Percentiles rank a stretch among this genome's conserved stretches.
These are phyloP conservation scores for Steromphala cineraria DNA, from an alignment of 2,888 invertebrate genomes.

Conservation along the genomic window DNA sequence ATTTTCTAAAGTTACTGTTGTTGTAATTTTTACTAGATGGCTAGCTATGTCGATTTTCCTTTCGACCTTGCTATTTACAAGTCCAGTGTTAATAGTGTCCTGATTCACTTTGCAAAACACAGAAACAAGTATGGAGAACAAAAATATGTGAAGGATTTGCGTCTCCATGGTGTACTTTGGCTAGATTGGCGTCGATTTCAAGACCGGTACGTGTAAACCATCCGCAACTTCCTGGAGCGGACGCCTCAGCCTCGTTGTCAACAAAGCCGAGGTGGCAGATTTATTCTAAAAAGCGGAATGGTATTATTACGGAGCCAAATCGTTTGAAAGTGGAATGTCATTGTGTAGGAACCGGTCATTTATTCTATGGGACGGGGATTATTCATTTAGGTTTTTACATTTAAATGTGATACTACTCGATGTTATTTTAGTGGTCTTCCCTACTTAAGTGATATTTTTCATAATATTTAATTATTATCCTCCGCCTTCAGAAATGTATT, in stretches of 20 bases:
- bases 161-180: constrained; percentile 25
- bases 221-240: not conserved
- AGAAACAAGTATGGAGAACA: constrained; percentile 25
- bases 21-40: constrained; percentile 89
- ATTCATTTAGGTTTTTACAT: too few species aligned
- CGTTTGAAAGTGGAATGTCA: too few species aligned
- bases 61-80: constrained; percentile 83
- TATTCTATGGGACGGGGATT: too few species aligned
- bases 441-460: too few species aligned
- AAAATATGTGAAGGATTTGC: constrained; percentile 22
- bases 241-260: constrained; percentile 11
- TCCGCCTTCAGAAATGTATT: too few species aligned
- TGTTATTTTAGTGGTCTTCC: too few species aligned
- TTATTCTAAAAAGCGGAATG: not conserved
- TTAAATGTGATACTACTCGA: too few species aligned
- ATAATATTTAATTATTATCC: too few species aligned
- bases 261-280: constrained; percentile 37
- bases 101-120: constrained; percentile 53
- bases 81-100: constrained; percentile 60
- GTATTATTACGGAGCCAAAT: not conserved
- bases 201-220: not conserved
- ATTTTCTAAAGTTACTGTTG: constrained; percentile 90
- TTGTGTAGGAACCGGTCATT: too few species aligned
- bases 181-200: not conserved
- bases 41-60: constrained; percentile 90